Evolutionary conservation across 2,113 vertebrate genomes (phyloP), one percentile per base, ranked within the genome.

Genomic region (Mandrillus leucophaeus): DNA sequence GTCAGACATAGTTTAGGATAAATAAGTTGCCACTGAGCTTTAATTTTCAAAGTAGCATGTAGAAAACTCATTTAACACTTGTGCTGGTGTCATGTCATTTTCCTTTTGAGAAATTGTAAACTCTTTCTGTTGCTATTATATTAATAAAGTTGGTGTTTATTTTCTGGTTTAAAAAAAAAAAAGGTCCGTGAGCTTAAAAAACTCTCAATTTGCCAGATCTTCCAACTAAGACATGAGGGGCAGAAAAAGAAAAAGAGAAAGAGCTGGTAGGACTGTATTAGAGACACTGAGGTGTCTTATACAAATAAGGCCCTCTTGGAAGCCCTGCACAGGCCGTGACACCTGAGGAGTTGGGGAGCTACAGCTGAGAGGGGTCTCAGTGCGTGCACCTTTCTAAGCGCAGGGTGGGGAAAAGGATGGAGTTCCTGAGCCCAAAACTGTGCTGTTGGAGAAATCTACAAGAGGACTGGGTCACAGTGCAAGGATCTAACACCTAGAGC

Each of bases 41-140:
- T 83, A 89, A 23, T 73, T 85, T 91, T 95, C 72, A 91, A 91
- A 96, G 81, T 14, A 80, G 76, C 38, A 25, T 72, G 55, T 95
- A 18, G n/a, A 73, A 50, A 50, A 50, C 48, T 50, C 48, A 50
- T 50, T 50, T 50, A 50, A 50, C 48, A 50, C 48, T 50, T 14
- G 13, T 50, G 48, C 48, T 50, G 48, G 48, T 50, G 48, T 50
- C 48, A 50, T 50, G 13, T 50, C 48, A 50, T 50, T 50, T 50
- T 50, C 48, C 48, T 50, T 50, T 14, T 50, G 48, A 50, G 12
- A 50, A 50, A 50, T 13, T 50, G 48, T 3, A 50, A 50, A 50
- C 48, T 50, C 48, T 50, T 50, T 50, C 48, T 50, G 13, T 50
- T 50, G 48, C 48, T 50, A 50, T 50, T 50, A 50, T 50, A 50